Evolutionary conservation across 2,888 invertebrate species (phyloP).

Genomic region (Myopa tessellatipennis): DNA sequence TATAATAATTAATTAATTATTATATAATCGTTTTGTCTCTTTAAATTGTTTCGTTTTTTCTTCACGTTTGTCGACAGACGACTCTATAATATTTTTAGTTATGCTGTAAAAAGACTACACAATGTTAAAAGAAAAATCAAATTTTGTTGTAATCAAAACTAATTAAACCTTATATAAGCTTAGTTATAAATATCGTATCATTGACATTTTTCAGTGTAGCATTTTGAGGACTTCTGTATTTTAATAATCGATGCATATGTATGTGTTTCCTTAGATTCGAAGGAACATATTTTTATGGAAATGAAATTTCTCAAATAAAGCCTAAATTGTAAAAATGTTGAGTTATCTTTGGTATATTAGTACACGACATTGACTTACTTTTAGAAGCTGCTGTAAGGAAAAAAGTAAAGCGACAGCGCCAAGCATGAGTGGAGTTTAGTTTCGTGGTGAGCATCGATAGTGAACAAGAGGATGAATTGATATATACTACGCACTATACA

Average conservation of each 20-base stretch:
- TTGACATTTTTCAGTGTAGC: not conserved
- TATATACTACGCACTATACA: too few relatives aligned
- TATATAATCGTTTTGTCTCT: too few relatives aligned
- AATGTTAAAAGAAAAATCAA: not conserved
- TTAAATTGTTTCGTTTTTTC: too few relatives aligned
- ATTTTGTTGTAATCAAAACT: not conserved
- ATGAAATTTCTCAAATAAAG: constrained; percentile 19
- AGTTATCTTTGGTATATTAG: too few relatives aligned
- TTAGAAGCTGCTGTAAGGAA: too few relatives aligned
- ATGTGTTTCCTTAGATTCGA: not conserved
- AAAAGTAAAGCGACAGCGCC: too few relatives aligned
- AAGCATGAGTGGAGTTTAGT: too few relatives aligned
- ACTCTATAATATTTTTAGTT: not conserved
- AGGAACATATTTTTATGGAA: constrained; percentile 14
- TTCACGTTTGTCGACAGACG: not conserved
- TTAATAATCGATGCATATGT: not conserved
- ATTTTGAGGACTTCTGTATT: not conserved
- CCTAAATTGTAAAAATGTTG: not conserved
- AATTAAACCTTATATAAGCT: not conserved
- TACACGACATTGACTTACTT: too few relatives aligned
- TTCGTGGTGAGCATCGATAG: too few relatives aligned
- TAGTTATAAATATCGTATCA: not conserved
- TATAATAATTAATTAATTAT: too few relatives aligned
- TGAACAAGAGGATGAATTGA: too few relatives aligned
- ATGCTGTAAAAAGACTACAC: not conserved